Base-by-base conservation (phyloP, 2,888 invertebrate species). In the Druceiella hillmani region DNA sequence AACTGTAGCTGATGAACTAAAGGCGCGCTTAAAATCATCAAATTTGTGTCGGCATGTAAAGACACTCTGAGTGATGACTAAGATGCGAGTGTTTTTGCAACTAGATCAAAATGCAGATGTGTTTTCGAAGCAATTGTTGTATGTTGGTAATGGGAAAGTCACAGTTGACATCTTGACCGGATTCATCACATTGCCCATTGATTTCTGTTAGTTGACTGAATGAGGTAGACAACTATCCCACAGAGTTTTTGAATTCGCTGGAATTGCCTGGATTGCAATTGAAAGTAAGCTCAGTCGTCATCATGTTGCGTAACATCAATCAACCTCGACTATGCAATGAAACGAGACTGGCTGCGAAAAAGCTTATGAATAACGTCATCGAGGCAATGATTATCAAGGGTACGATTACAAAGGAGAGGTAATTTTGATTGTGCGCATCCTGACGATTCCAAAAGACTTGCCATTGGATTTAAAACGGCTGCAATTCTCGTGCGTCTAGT, bases 21-120 rank as follows among this genome's bases (percentile, higher is more conserved):
- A 52, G 25, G 50, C 53, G 40, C 52, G 50, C 30, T 41, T 52
- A 36, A 52, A 52, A 48, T 40, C 45, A 42, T 52, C 50, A 3
- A 41, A 45, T 49, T 44, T 52, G 35, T 51, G 51, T 48, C 44
- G 14, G 22, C 11, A 50, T 24, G 50, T 53, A 34, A 47, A 50
- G 38, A 49, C 36, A 50, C 48, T 54, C 9, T 44, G 47, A 24
- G 43, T 52, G 33, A 51, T 44, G 24, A 52, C 38, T 27, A 52
- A 51, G 33, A 43, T 22, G n/a, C n/a, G n/a, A n/a, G n/a, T n/a
- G 22, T 22, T 22, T 22, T 22, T n/a, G 22, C 45, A 43, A 46
- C 48, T 46, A 17, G 49, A 51, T 43, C 12, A 46, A 50, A 40
- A 46, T 47, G 50, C 44, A 14, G 29, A 33, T 26, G 38, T 44